Evolutionary conservation across 2,113 vertebrate species (phyloP).

Genomic region (Pterocles gutturalis): DNA sequence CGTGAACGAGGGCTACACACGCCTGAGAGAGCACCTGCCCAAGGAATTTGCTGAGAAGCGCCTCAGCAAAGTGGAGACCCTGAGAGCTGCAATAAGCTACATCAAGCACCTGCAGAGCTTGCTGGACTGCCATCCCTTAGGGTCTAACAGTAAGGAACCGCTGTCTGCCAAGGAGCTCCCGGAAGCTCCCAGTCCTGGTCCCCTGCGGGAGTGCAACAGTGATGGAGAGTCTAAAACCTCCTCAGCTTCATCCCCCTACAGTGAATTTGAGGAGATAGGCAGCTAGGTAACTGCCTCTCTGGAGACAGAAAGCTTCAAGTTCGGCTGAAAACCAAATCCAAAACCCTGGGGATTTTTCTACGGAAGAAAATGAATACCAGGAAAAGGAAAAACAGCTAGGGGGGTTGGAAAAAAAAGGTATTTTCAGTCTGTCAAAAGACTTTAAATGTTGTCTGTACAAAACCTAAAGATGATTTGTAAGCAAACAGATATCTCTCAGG

Average conservation of each 20-base stretch:
- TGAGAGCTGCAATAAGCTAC: slow-evolving; percentile 90
- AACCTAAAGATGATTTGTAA: not conserved
- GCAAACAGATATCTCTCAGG: not conserved
- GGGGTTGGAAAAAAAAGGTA: not conserved
- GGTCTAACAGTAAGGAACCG: not conserved
- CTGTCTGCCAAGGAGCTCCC: slow-evolving; percentile 39
- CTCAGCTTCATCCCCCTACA: slow-evolving; percentile 76
- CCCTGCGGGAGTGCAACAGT: slow-evolving; percentile 78
- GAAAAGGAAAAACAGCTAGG: not conserved
- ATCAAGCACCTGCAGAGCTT: slow-evolving; percentile 90
- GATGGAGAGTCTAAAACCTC: slow-evolving; percentile 87
- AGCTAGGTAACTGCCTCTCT: slow-evolving; percentile 41
- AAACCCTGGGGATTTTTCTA: not conserved
- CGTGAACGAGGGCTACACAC: slow-evolving; percentile 91
- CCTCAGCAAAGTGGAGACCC: slow-evolving; percentile 94
- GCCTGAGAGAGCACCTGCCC: slow-evolving; percentile 90
- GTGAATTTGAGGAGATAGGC: slow-evolving; percentile 74
- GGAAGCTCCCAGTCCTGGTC: not conserved
- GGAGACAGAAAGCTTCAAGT: not conserved
- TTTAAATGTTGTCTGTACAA: not conserved
- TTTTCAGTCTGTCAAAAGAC: not conserved
- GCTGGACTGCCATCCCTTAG: slow-evolving; percentile 79
- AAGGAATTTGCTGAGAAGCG: slow-evolving; percentile 85
- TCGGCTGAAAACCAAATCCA: not conserved
- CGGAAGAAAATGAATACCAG: not conserved